Evolutionary conservation across 1,140 invertebrate genomes (phyloP).

Genomic region (Dendrolimus punctatus): DNA sequence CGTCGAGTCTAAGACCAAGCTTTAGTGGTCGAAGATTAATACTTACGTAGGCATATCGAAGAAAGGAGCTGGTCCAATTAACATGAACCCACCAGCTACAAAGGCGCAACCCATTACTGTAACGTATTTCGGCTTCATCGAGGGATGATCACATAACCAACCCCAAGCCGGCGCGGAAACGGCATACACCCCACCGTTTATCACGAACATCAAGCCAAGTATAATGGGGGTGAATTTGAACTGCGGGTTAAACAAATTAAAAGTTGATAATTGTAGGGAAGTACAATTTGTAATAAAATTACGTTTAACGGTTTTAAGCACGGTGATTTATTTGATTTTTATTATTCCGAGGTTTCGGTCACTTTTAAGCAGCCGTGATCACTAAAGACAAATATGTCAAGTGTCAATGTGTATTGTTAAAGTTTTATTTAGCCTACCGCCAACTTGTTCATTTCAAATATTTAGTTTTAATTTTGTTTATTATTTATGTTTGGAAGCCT

Average conservation of each 20-base stretch:
- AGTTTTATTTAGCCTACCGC: no score
- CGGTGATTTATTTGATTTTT: no score
- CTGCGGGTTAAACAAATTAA: slow-evolving; percentile 56
- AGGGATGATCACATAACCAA: slow-evolving; percentile 80
- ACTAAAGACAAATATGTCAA: no score
- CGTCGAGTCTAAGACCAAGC: no score
- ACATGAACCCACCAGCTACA: slow-evolving; percentile 77
- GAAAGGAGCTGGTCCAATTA: slow-evolving; percentile 85
- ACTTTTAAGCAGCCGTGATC: no score
- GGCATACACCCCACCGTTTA: slow-evolving; percentile 90
- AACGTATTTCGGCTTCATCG: slow-evolving; percentile 77
- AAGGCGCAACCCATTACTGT: slow-evolving; percentile 79
- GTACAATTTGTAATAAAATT: no score
- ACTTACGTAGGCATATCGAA: slow-evolving; percentile 76
- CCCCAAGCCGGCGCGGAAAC: slow-evolving; percentile 87
- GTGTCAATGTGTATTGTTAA: no score
- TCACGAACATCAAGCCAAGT: slow-evolving; percentile 89
- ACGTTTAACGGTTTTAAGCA: no score
- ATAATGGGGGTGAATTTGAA: slow-evolving; percentile 81
- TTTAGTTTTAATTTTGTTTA: no score
- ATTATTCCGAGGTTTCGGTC: no score
- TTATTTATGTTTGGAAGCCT: no score
- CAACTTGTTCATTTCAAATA: no score
- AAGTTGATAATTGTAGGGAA: neutral
- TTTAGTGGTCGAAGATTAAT: neutral